phyloP scores from a whole-genome alignment of 2,113 vertebrate genomes.

The Saccopteryx bilineata region DNA sequence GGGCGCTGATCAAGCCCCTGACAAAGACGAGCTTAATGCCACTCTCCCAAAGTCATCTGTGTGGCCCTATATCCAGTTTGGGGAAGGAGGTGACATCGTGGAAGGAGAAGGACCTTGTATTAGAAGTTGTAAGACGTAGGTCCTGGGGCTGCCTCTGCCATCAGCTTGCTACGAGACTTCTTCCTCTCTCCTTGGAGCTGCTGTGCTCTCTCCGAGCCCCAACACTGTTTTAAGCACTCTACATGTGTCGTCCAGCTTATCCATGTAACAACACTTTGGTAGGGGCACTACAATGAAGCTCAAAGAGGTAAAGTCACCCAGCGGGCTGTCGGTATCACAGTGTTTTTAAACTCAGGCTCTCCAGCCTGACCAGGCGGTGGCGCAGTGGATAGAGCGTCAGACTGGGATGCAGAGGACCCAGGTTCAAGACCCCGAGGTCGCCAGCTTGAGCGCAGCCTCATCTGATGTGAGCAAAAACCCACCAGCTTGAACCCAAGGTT shows the following conservation, averaged over 20 bases:
- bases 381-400: no score
- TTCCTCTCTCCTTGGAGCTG: background rate
- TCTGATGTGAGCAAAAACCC: no score
- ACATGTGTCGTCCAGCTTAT: rapidly evolving
- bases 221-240: background rate
- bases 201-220: rapidly evolving
- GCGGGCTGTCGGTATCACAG: background rate
- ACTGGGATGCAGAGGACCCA: no score
- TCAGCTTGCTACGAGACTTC: background rate
- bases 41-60: background rate
- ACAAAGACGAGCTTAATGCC: background rate
- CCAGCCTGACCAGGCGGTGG: no score
- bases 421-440: no score
- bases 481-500: no score
- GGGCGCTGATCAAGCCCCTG: background rate
- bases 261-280: rapidly evolving
- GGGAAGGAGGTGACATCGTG: background rate
- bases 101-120: background rate
- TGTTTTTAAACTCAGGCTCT: background rate
- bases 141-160: background rate
- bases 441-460: no score
- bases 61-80: background rate
- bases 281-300: background rate
- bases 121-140: background rate
- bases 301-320: background rate